Evolutionary conservation across 2,797 vertebrate genomes (phyloP).

Genomic region (Falco cherrug): DNA sequence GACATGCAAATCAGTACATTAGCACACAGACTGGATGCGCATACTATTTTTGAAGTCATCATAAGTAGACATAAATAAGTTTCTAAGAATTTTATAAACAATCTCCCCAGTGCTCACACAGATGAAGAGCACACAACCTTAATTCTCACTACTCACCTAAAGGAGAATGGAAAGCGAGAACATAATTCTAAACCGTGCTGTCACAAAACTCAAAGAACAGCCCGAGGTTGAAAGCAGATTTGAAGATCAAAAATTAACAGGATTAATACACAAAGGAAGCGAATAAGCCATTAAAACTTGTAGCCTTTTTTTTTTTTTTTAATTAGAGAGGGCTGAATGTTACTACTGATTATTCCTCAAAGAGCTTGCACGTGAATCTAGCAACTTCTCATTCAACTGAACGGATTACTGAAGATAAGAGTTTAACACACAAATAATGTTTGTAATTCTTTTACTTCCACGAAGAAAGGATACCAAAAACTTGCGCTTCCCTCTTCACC

Average conservation of each 20-base stretch:
- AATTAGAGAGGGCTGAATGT: not conserved
- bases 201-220: not conserved
- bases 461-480: not conserved
- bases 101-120: not conserved
- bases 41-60: not conserved
- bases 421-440: not conserved
- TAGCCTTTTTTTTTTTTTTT: not conserved
- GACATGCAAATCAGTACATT: not conserved
- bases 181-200: not conserved
- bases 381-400: not conserved
- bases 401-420: rapidly evolving
- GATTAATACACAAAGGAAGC: not conserved
- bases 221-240: not conserved
- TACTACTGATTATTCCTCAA: not conserved
- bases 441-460: not conserved
- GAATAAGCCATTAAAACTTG: not conserved
- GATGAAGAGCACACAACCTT: not conserved
- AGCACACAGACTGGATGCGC: not conserved
- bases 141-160: not conserved
- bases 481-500: not conserved
- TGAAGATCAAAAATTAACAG: not conserved
- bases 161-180: not conserved
- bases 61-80: not conserved
- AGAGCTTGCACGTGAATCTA: not conserved
- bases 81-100: not conserved